These are phyloP conservation scores for Neofelis nebulosa DNA, from an alignment of 2,113 vertebrate genomes.

Conservation along the genomic window DNA sequence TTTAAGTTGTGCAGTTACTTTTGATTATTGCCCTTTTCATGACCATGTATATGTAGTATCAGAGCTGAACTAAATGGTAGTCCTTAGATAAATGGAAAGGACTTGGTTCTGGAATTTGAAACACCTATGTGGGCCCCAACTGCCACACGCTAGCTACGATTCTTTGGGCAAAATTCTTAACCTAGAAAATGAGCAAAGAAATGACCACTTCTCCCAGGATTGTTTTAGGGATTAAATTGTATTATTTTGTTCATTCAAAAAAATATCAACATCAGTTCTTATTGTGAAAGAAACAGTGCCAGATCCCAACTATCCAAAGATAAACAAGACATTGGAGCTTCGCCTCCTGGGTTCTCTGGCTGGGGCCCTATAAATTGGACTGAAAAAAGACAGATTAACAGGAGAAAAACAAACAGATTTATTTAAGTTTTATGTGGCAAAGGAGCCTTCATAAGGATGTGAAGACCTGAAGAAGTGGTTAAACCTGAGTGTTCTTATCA, in stretches of 20 bases:
- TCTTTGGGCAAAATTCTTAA: not conserved
- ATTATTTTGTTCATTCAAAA: not conserved
- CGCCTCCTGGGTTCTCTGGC: not conserved
- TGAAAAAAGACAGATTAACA: not conserved
- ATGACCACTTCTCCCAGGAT: not conserved
- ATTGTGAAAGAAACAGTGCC: not conserved
- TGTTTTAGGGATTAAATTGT: not conserved
- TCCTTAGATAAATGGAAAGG: not conserved
- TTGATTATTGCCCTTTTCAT: not conserved
- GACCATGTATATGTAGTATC: not conserved
- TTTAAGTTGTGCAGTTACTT: not conserved
- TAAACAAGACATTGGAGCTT: not conserved
- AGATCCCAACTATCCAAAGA: not conserved
- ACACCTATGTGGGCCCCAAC: not conserved
- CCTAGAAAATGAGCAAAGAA: not conserved
- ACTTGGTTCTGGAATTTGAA: too few relatives aligned
- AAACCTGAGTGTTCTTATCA: not conserved
- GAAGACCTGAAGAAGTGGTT: not conserved
- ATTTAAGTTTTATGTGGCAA: not conserved
- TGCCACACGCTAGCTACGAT: not conserved
- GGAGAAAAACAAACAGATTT: not conserved
- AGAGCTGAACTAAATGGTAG: not conserved
- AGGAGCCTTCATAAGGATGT: not conserved
- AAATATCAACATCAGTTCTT: not conserved
- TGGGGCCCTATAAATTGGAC: not conserved